Conservation (phyloP, 1,140 invertebrate genomes). For the Cydia pomonella region DNA sequence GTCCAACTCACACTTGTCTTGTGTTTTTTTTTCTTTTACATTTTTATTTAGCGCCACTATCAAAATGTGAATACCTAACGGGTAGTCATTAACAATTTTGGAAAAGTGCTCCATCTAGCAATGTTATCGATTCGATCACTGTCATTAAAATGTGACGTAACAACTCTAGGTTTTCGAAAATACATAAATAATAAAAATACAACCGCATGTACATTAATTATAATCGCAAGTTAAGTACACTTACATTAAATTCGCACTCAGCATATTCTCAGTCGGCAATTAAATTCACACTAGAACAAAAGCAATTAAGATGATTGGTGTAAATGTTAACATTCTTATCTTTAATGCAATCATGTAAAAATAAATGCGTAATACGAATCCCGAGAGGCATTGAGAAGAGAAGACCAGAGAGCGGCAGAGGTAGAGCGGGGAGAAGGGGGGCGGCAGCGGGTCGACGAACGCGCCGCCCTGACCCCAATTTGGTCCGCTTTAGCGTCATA, state of each 20-base stretch:
- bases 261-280: background rate
- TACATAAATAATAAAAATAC: too few relatives aligned
- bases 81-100: too few relatives aligned
- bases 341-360: slow-evolving; percentile 24
- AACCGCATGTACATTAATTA: background rate
- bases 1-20: too few relatives aligned
- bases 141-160: too few relatives aligned
- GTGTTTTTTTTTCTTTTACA: too few relatives aligned
- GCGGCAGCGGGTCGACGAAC: slow-evolving; percentile 72
- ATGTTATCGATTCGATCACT: too few relatives aligned
- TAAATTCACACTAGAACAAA: background rate
- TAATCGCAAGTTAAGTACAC: background rate
- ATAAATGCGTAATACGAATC: slow-evolving; percentile 34
- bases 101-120: too few relatives aligned
- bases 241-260: background rate
- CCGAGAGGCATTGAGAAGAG: slow-evolving; percentile 32
- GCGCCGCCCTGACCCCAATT: slow-evolving; percentile 78
- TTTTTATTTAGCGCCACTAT: too few relatives aligned
- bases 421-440: slow-evolving; percentile 43
- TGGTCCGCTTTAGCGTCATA: slow-evolving; percentile 67
- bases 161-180: too few relatives aligned
- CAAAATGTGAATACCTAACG: too few relatives aligned
- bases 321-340: slow-evolving; percentile 11
- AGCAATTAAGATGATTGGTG: slow-evolving; percentile 3
- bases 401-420: slow-evolving; percentile 32